phyloP scores from a whole-genome alignment of 1,140 invertebrate species.

The Trinorchestia longiramus region DNA sequence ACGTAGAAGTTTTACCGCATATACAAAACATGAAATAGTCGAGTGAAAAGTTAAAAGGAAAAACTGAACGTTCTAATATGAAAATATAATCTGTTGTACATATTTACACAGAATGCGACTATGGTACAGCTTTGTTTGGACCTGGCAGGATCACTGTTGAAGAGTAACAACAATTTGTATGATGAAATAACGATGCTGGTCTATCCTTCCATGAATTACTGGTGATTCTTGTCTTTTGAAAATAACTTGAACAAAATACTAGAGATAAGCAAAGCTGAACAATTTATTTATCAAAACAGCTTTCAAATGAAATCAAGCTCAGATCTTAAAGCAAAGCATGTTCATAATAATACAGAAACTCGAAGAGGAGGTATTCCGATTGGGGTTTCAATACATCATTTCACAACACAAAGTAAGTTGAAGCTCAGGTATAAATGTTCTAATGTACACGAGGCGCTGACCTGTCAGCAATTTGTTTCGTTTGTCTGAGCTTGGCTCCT shows the following conservation, averaged over 20 bases:
- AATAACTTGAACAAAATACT: too few species aligned
- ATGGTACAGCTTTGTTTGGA: too few species aligned
- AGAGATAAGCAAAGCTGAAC: not conserved
- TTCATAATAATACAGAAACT: not conserved
- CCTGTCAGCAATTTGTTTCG: conserved; percentile 77
- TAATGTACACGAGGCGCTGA: conserved; percentile 80
- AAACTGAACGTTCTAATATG: not conserved
- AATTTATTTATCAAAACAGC: not conserved
- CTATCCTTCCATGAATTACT: too few species aligned
- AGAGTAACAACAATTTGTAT: too few species aligned
- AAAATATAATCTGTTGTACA: not conserved
- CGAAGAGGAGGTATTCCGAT: not conserved
- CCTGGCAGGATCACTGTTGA: too few species aligned
- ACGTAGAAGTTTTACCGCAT: not conserved
- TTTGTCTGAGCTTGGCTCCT: conserved; percentile 82
- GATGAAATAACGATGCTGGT: too few species aligned
- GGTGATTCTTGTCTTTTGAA: too few species aligned
- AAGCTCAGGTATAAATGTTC: conserved; percentile 61
- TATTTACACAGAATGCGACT: not conserved
- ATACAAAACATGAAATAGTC: not conserved
- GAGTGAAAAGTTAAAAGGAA: not conserved
- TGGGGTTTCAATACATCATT: not conserved
- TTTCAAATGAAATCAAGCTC: not conserved
- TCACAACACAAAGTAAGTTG: not conserved
- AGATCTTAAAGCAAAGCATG: not conserved